Evolutionary conservation across 1,140 invertebrate genomes (phyloP).

Genomic region (Drosophila sucinea): DNA sequence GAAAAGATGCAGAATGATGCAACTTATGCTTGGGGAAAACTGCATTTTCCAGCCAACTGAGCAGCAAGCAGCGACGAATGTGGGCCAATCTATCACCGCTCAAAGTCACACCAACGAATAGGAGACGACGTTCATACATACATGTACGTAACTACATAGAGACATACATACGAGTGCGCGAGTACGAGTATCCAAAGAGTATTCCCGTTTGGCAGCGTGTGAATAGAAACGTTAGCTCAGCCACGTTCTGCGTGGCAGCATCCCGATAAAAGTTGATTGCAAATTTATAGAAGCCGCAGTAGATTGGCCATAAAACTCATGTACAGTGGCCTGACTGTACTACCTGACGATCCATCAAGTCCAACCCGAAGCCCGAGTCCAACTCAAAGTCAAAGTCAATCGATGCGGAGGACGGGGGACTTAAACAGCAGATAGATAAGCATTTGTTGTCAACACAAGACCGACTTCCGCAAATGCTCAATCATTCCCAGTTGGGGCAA

Average conservation of each 20-base stretch:
- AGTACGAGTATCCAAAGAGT: constrained; percentile 9
- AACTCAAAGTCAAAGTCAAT: constrained; percentile 58
- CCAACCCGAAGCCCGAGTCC: constrained; percentile 20
- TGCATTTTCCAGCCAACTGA: constrained; percentile 31
- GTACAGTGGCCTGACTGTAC: constrained; percentile 37
- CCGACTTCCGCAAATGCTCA: constrained; percentile 74
- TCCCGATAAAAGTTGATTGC: constrained; percentile 80
- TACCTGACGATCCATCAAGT: constrained; percentile 7
- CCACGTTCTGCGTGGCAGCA: constrained; percentile 63
- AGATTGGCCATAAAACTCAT: constrained; percentile 74
- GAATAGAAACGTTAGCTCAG: constrained; percentile 80
- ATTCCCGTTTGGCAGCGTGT: constrained; percentile 55
- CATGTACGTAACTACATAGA: constrained; percentile 2
- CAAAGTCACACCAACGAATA: constrained; percentile 54
- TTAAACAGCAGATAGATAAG: constrained; percentile 51
- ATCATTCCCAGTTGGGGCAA: constrained; percentile 47
- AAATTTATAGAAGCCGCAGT: constrained; percentile 72
- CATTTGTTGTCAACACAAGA: constrained; percentile 68
- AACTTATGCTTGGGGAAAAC: constrained; percentile 40
- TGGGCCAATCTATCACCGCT: constrained; percentile 78
- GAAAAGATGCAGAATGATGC: constrained; percentile 37
- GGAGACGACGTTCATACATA: constrained; percentile 14
- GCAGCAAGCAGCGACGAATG: constrained; percentile 58
- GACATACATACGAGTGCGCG: constrained; percentile 40
- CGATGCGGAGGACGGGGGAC: constrained; percentile 26